phyloP scores from a whole-genome alignment of 2,888 invertebrate species.

The Leptopilina syphax region DNA sequence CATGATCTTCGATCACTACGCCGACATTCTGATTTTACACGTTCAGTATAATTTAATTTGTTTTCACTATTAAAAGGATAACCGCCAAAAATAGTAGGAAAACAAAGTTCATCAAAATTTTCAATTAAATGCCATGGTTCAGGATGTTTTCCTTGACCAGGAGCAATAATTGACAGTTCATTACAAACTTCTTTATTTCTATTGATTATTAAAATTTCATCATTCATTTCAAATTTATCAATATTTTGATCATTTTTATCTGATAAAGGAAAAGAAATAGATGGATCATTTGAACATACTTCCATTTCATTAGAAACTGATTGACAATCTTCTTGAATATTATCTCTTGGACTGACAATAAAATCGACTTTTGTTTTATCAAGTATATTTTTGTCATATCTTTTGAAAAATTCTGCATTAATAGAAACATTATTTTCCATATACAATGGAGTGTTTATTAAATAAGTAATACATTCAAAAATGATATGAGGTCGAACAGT shows the following conservation, averaged over 20 bases:
- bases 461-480: conserved; percentile 5
- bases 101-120: conserved; percentile 59
- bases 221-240: conserved; percentile 30
- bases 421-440: conserved; percentile 12
- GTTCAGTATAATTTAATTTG: conserved; percentile 19
- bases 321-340: conserved; percentile 7
- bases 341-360: conserved; percentile 41
- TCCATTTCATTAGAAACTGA: neutral
- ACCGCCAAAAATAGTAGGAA: conserved; percentile 58
- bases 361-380: conserved; percentile 40
- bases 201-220: conserved; percentile 55
- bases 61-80: conserved; percentile 32
- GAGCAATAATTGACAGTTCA: conserved; percentile 53
- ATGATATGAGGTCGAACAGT: conserved; percentile 53
- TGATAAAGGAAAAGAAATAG: too few relatives aligned
- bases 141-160: conserved; percentile 60
- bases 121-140: conserved; percentile 56
- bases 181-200: conserved; percentile 50
- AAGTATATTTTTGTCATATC: conserved; percentile 14
- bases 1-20: conserved; percentile 41
- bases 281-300: neutral
- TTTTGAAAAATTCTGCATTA: conserved; percentile 22
- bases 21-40: conserved; percentile 47
- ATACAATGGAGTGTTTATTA: neutral
- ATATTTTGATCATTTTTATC: too few relatives aligned